phyloP scores from a whole-genome alignment of 2,113 vertebrate genomes.

The Hippotragus niger region DNA sequence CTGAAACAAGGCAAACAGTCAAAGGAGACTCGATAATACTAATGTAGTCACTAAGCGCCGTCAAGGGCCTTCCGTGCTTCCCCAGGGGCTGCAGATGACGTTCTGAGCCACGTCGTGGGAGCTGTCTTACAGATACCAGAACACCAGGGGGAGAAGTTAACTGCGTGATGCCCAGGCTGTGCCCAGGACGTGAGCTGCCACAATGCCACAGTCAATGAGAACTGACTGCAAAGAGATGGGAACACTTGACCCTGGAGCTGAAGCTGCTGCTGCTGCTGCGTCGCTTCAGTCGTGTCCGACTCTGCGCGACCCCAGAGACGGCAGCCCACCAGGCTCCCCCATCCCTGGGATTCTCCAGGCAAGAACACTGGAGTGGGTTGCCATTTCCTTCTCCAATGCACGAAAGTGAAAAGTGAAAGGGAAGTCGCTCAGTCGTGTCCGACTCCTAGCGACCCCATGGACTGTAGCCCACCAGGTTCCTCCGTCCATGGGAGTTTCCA shows the following conservation, averaged over 20 bases:
- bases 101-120: neutral
- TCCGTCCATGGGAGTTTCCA: no score
- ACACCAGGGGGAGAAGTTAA: neutral
- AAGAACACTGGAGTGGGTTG: no score
- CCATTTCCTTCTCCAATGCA: no score
- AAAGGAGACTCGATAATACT: neutral
- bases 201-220: neutral
- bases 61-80: neutral
- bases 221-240: neutral
- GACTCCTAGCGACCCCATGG: no score
- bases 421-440: no score
- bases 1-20: neutral
- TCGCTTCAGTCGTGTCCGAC: no score
- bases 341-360: no score
- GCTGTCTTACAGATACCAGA: neutral
- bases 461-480: no score
- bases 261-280: no score
- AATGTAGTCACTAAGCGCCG: rapidly evolving
- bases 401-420: no score
- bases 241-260: neutral
- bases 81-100: rapidly evolving
- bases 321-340: no score
- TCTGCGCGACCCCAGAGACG: rapidly evolving
- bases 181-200: neutral
- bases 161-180: neutral